Evolutionary conservation across 2,888 invertebrate genomes (phyloP), one percentile per base, ranked within the genome.

Genomic region (Eubasilissa splendida): DNA sequence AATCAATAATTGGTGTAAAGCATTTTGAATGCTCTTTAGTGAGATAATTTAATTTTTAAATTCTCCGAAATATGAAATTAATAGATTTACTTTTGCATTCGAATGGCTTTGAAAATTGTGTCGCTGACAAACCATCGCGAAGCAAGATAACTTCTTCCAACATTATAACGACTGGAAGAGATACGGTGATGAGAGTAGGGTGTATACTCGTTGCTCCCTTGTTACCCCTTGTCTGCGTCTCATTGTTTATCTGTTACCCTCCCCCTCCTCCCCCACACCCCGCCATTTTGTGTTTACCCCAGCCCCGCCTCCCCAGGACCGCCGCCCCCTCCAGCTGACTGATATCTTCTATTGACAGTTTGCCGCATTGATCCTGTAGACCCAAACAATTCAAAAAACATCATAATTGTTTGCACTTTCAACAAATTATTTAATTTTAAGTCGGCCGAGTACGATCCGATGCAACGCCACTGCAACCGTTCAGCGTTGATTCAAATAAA

Each of bases 201-300:
- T 81, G 81, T 81, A 70, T 82, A 82, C 80, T 84, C 81, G 84
- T 84, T 80, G 58, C 76, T 82, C 83, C 80, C 79, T 84, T 81
- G 80, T 77, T 70, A 60, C 54, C 92, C 93, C 93, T 92, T 94
- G 94, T 94, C 94, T 94, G 93, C 94, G 94, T 95, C 94, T 93
- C 90, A 84, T 76, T 82, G 84, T 84, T 92, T 94, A 94, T 94
- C 93, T 93, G 93, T 93, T 90, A 92, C 90, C 90, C 90, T 89
- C 88, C 88, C 89, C 90, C 89, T 88, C 89, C 90, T 89, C 88
- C 88, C 78, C 76, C 81, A 7, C 71, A 33, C 65, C 70, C 76
- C 52, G 54, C 79, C 83, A 77, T 74, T 82, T 79, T 83, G 83
- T 83, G 83, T 83, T 83, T 53, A 73, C 79, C 75, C 77, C 77